phyloP scores from a whole-genome alignment of 2,113 vertebrate species.

The Camelus bactrianus region DNA sequence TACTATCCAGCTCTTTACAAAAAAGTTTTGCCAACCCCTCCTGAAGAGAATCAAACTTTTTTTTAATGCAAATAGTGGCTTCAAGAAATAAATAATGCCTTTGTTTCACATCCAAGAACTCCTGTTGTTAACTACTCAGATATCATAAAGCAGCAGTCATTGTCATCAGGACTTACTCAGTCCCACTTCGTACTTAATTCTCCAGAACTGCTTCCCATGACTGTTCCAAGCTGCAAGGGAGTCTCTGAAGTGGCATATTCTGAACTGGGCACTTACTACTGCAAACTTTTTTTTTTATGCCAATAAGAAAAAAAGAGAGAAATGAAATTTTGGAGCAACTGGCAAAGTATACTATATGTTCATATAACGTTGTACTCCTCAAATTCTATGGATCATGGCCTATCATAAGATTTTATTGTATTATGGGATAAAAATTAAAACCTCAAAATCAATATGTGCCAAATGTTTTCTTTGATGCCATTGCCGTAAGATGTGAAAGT shows the following conservation, averaged over 20 bases:
- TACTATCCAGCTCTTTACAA: neutral
- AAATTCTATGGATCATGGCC: neutral
- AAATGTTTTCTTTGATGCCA: neutral
- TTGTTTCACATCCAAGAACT: neutral
- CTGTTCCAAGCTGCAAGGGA: neutral
- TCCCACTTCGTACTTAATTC: neutral
- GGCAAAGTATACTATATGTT: neutral
- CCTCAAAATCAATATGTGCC: neutral
- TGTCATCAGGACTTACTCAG: neutral
- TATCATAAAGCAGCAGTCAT: neutral
- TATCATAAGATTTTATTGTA: neutral
- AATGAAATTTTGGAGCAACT: neutral
- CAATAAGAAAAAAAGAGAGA: neutral
- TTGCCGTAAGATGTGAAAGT: neutral
- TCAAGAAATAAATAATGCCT: neutral
- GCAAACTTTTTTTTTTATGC: neutral
- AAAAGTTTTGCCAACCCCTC: neutral
- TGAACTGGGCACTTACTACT: neutral
- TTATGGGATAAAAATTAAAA: neutral
- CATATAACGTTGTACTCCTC: neutral
- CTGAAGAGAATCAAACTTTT: neutral
- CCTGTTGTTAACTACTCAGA: neutral
- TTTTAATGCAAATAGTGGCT: neutral
- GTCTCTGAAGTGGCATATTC: neutral
- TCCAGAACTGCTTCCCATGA: neutral